Evolutionary conservation across 2,113 vertebrate genomes (phyloP).

Genomic region (Miniopterus natalensis): DNA sequence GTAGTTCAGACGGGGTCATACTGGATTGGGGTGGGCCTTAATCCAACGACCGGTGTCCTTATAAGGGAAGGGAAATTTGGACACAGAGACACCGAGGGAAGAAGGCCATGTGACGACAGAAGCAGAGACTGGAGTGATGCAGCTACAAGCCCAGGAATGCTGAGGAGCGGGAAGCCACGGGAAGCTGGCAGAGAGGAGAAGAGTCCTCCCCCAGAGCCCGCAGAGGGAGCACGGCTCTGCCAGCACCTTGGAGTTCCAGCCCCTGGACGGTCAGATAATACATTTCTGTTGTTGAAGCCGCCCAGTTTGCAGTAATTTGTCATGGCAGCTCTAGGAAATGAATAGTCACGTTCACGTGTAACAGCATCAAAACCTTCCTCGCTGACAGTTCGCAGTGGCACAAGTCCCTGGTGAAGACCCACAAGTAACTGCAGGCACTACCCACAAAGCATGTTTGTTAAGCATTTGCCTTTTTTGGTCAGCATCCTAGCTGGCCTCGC

Average conservation of each 20-base stretch:
- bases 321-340: not conserved
- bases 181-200: not conserved
- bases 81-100: not conserved
- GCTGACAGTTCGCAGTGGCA: not conserved
- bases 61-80: not conserved
- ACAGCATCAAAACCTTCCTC: no score
- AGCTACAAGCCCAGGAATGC: not conserved
- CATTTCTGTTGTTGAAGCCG: not conserved
- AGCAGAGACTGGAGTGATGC: not conserved
- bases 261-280: not conserved
- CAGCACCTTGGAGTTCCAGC: not conserved
- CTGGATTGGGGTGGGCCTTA: not conserved
- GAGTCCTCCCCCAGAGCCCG: not conserved
- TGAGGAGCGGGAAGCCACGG: not conserved
- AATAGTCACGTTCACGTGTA: not conserved
- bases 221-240: not conserved
- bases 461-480: not conserved
- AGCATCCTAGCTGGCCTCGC: not conserved
- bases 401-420: not conserved
- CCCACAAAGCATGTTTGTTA: not conserved
- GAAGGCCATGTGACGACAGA: not conserved
- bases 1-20: not conserved
- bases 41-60: not conserved
- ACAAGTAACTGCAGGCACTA: not conserved
- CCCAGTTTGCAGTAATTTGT: not conserved